Evolutionary conservation across 1,140 invertebrate species (phyloP), one percentile per base, ranked within the genome.

Genomic region (Oedothorax gibbosus): DNA sequence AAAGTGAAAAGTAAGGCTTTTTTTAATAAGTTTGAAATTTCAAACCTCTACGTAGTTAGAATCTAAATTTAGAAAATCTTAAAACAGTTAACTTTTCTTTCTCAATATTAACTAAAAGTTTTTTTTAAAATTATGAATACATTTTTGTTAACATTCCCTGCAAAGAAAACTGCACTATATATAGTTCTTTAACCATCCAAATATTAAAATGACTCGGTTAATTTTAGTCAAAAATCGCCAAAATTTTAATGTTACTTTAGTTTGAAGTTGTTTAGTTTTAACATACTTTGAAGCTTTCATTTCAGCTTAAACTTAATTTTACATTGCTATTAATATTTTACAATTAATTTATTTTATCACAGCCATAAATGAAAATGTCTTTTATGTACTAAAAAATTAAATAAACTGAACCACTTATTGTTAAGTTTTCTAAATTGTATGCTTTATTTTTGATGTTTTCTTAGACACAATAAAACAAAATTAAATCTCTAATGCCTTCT

Each of bases 1-100:
- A 99, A 90, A 99, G 97, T 87, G 99, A 99, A 91, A 99, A 99
- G 91, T 92, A 87, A 64, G 14, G 50, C 15, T 89, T 35, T 35
- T 35, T 35, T 88, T n/a, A 12, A 49, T 50, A n/a, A 15, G 12
- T 73, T 71, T 86, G 2, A 65, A 15, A 60, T 68, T 20, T 20
- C 18, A 2, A 64, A 8, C 9, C 12, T 56, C 14, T 53, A 78
- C n/a, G 21, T 53, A 65, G 49, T 4, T 15, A 73, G 12, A 35
- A 49, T 50, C 11, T 35, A 35, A 35, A 35, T 35, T 35, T 35
- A 1, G 2, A 35, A 35, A 2, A 35, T 35, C 35, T 35, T 35
- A 35, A 35, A 35, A 35, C 35, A 35, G 35, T 35, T 35, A 35
- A 35, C 35, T 35, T 35, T 35, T 35, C 35, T 35, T 35, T 35